Percentiles rank a stretch among this genome's conserved stretches.
These are phyloP conservation scores for Rhadinocentrus ornatus DNA, from an alignment of 2,797 vertebrate genomes.

Conservation along the genomic window DNA sequence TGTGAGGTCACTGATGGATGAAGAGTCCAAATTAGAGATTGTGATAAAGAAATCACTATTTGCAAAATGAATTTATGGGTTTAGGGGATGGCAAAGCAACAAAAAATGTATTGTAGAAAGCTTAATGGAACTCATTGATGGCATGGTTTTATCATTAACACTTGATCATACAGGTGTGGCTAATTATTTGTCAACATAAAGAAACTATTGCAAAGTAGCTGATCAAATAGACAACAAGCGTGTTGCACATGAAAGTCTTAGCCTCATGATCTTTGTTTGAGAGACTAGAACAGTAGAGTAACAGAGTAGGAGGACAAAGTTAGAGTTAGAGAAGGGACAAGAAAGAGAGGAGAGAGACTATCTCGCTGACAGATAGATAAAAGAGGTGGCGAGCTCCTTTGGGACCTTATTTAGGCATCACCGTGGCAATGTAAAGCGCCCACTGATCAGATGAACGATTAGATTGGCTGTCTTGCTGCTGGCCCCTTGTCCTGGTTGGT, in stretches of 20 bases:
- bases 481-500: slow-evolving; percentile 69
- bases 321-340: slow-evolving; percentile 53
- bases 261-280: slow-evolving; percentile 62
- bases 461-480: slow-evolving; percentile 70
- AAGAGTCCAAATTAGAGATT: neutral
- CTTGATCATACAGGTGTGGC: neutral
- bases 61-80: neutral
- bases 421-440: slow-evolving; percentile 72
- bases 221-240: slow-evolving; percentile 29
- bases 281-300: slow-evolving; percentile 60
- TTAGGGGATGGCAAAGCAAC: neutral
- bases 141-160: neutral
- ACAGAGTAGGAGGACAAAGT: slow-evolving; percentile 60
- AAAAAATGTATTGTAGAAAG: slow-evolving; percentile 3
- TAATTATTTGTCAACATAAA: slow-evolving; percentile 24
- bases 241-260: slow-evolving; percentile 63
- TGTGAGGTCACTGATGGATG: neutral
- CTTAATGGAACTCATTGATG: slow-evolving; percentile 17
- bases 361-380: slow-evolving; percentile 76
- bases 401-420: slow-evolving; percentile 76
- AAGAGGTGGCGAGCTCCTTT: slow-evolving; percentile 74
- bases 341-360: slow-evolving; percentile 55
- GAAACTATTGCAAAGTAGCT: neutral
- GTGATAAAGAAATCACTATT: neutral
- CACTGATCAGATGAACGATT: slow-evolving; percentile 80